Conservation (phyloP, 37 sponge, comb jelly and placozoan genomes). For the Aphrocallistes beatrix region DNA sequence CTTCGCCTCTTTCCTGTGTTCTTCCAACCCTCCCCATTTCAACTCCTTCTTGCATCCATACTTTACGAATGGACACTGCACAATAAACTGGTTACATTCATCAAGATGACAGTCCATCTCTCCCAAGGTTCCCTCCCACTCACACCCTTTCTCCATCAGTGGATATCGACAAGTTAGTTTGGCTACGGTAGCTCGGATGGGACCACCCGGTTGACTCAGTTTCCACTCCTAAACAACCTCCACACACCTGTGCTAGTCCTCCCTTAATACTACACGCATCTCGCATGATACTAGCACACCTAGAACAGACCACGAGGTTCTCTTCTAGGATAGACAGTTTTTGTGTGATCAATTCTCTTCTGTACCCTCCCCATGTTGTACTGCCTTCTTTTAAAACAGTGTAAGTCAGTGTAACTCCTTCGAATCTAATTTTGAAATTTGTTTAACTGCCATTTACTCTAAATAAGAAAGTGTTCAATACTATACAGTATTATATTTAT, state of each 20-base stretch:
- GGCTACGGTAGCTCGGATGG: neutral
- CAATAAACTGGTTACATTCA: neutral
- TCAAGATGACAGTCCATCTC: neutral
- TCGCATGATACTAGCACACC: neutral
- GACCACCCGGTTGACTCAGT: neutral
- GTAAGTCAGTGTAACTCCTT: too few relatives aligned
- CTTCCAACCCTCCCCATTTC: neutral
- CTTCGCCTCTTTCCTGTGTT: neutral
- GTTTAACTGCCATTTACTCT: too few relatives aligned
- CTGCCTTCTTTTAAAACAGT: too few relatives aligned
- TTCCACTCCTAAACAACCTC: neutral
- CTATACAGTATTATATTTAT: too few relatives aligned
- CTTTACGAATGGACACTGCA: constrained; percentile 8
- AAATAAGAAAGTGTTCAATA: too few relatives aligned
- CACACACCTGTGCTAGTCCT: constrained; percentile 5
- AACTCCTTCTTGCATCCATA: neutral
- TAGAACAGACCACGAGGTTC: neutral
- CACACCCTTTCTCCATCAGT: neutral
- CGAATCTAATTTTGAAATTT: too few relatives aligned
- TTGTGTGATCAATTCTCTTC: neutral
- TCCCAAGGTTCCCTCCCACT: neutral
- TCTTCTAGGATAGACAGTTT: neutral
- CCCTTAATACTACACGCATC: neutral
- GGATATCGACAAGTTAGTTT: neutral
- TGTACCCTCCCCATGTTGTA: neutral